phyloP scores from a whole-genome alignment of 1,140 invertebrate genomes.

The Dendroctonus valens region DNA sequence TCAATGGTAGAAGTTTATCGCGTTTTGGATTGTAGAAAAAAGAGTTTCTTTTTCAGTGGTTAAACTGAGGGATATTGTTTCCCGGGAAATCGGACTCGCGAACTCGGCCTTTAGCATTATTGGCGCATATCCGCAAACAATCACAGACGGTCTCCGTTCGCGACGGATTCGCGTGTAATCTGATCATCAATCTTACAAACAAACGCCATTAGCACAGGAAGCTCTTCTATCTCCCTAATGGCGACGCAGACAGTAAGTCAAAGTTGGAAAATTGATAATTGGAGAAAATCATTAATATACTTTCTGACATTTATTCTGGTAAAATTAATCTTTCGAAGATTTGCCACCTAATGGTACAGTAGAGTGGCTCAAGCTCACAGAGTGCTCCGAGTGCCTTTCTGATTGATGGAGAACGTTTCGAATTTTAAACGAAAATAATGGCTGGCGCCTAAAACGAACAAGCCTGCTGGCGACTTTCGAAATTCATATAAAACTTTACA shows the following conservation, averaged over 20 bases:
- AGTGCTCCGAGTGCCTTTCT: constrained; percentile 9
- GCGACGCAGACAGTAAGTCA: constrained; percentile 38
- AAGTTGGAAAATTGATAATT: constrained; percentile 38
- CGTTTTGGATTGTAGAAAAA: not conserved
- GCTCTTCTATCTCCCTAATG: constrained; percentile 39
- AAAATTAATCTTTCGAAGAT: constrained; percentile 26
- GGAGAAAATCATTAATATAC: constrained; percentile 37
- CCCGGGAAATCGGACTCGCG: constrained; percentile 17
- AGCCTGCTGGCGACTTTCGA: too few species aligned
- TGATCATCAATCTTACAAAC: constrained; percentile 41
- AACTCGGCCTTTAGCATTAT: constrained; percentile 8
- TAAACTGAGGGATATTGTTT: constrained; percentile 21
- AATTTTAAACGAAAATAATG: not conserved
- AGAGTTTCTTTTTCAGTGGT: constrained; percentile 11
- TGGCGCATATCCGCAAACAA: constrained; percentile 31
- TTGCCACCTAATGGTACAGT: constrained; percentile 22
- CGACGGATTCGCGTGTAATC: constrained; percentile 40
- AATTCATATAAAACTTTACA: not conserved
- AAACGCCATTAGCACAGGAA: constrained; percentile 40
- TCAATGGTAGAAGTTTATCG: too few species aligned
- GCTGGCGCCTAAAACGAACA: too few species aligned
- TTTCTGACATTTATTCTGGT: constrained; percentile 29
- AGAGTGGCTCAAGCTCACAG: constrained; percentile 8
- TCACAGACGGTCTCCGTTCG: constrained; percentile 25
- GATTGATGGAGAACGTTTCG: constrained; percentile 18